Evolutionary conservation across 2,113 vertebrate species (phyloP).

Genomic region (Psittacula cyanocephala): DNA sequence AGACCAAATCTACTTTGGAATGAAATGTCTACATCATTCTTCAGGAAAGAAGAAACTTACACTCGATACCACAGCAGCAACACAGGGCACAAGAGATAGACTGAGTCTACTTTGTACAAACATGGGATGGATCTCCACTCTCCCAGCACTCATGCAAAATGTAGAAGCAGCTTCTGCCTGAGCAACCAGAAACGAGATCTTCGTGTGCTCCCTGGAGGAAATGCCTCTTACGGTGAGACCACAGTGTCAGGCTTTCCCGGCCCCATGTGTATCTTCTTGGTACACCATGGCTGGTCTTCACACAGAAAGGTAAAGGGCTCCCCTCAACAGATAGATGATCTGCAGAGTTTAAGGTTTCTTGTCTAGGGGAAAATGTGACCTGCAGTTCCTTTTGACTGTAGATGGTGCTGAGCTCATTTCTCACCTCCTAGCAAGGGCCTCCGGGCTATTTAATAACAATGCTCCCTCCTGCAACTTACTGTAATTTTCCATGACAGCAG

Average conservation of each 20-base stretch:
- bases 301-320: background rate
- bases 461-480: background rate
- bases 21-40: background rate
- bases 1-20: background rate
- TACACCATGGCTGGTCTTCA: background rate
- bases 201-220: background rate
- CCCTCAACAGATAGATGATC: background rate
- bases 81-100: background rate
- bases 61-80: background rate
- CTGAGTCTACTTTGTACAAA: background rate
- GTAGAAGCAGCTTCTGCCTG: background rate
- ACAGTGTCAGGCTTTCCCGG: background rate
- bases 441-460: background rate
- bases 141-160: background rate
- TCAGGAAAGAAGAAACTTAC: background rate
- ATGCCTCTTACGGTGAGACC: background rate
- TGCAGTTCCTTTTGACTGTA: background rate
- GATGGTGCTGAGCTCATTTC: background rate
- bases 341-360: background rate
- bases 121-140: background rate
- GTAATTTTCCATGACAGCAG: background rate
- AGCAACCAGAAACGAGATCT: background rate
- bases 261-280: fast-evolving
- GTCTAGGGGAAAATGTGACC: background rate
- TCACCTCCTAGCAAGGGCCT: background rate